Base-by-base conservation (phyloP, 35 echinoderm and acorn worm species). In the Lytechinus pictus region DNA sequence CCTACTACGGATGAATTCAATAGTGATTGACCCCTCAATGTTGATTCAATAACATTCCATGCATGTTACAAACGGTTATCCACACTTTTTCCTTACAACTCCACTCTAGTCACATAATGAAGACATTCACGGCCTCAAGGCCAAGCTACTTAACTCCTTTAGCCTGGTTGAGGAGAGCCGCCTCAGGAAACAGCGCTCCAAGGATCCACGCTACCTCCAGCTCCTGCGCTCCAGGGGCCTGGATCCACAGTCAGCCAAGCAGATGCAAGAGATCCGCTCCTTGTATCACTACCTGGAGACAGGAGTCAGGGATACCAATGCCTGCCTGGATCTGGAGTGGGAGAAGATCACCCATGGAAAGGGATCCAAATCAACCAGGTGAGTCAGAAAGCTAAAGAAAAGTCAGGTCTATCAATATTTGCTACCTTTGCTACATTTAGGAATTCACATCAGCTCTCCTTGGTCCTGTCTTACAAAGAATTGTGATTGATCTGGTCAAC, bases 141-240 rank as follows among this genome's bases (percentile, higher is more conserved):
- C 54, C 86, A 98, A 97, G 54, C 92, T 97, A 33, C 90, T 99
- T 5, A 98, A 94, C 86, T 94, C 98, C 16, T 97, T 97, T 21
- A 91, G 94, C 33, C 89, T 97, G 9, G 54, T 98, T 53, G 98
- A 99, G 66, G 98, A 99, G 53, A 95, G 93, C 44, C 96, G 95
- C n/a, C 94, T 98, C 27, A 51, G 96, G 27, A 95, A 94, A 52
- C 96, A 98, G 28, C 96, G 97, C 9, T 95, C 97, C 87, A 95
- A 94, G 44, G 97, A 99, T 95, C 98, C 98, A 24, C 97, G 96
- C 54, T 99, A 98, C 60, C 54, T 96, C 52, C 96, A 97, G 89
- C 94, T 99, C 44, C 94, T 99, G 28, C 94, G 96, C 28, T 90
- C 97, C 19, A 95, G 97, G 53, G 96, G 95, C 9, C 95, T 99